Conservation (phyloP, 2,888 invertebrate genomes). For the Incurvaria masculella region DNA sequence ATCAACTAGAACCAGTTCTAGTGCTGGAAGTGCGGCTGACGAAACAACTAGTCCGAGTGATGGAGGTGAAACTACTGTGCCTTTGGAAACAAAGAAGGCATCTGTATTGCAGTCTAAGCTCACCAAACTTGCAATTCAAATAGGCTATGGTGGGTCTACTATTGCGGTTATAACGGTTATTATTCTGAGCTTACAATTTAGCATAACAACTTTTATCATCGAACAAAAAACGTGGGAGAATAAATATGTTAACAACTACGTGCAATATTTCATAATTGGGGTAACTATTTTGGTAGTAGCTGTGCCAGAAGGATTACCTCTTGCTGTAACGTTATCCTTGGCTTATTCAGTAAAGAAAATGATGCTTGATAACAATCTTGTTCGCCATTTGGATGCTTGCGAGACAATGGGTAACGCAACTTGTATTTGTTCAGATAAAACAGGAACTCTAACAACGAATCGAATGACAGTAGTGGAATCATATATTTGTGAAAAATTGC, state of each 20-base stretch:
- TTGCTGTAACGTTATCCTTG: conserved; percentile 59
- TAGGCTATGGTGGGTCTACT: conserved; percentile 63
- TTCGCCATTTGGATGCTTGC: conserved; percentile 61
- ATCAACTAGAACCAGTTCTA: conserved; percentile 13
- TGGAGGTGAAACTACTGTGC: conserved; percentile 5
- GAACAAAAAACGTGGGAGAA: conserved; percentile 30
- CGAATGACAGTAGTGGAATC: conserved; percentile 60
- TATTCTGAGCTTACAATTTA: conserved; percentile 58
- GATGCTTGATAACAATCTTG: conserved; percentile 62
- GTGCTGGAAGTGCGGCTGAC: conserved; percentile 49
- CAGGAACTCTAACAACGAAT: conserved; percentile 63
- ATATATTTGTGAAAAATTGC: conserved; percentile 39
- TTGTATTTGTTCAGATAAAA: conserved; percentile 64
- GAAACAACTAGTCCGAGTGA: conserved; percentile 26
- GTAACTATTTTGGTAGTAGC: conserved; percentile 63
- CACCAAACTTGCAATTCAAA: conserved; percentile 63
- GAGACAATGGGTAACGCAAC: conserved; percentile 66
- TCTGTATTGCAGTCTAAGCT: conserved; percentile 65
- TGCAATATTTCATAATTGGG: conserved; percentile 62
- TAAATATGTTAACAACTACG: conserved; percentile 49
- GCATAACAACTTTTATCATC: conserved; percentile 51
- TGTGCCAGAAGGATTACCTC: conserved; percentile 60
- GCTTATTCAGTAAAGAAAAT: conserved; percentile 63
- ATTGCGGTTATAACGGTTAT: conserved; percentile 62
- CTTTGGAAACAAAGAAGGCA: conserved; percentile 15